These are phyloP conservation scores for Hypanus sabinus DNA, from an alignment of 2,113 vertebrate genomes.

Conservation along the genomic window DNA sequence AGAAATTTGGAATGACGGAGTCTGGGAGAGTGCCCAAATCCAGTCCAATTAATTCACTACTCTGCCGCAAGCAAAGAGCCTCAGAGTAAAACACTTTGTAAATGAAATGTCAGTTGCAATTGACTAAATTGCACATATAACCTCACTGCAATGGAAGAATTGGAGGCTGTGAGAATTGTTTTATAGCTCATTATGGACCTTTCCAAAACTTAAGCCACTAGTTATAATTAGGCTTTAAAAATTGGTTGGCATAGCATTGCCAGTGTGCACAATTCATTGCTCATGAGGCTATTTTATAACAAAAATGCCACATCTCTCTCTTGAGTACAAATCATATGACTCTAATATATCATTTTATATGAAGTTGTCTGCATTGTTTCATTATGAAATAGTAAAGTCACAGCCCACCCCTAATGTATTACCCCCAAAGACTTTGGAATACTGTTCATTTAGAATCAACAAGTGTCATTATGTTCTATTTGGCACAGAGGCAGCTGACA, in stretches of 20 bases:
- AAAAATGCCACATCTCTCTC: background rate
- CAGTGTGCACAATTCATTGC: background rate
- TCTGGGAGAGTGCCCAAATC: background rate
- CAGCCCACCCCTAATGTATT: background rate
- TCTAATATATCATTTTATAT: background rate
- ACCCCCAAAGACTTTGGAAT: background rate
- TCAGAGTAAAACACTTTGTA: constrained; percentile 10
- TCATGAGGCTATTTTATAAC: background rate
- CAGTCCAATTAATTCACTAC: background rate
- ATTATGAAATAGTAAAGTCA: background rate
- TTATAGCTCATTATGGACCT: background rate
- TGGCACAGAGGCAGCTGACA: background rate
- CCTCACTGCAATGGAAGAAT: background rate
- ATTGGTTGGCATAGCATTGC: background rate
- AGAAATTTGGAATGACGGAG: background rate
- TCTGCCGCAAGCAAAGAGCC: background rate
- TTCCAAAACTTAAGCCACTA: background rate
- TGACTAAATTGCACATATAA: background rate
- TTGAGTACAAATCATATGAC: background rate
- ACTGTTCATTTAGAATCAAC: background rate
- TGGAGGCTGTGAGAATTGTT: background rate
- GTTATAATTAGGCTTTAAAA: background rate
- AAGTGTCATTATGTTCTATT: background rate
- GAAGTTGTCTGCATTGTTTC: background rate
- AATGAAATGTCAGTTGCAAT: background rate